These are phyloP conservation scores for Drosophila borealis DNA, from an alignment of 2,888 invertebrate species.

Conservation along the genomic window DNA sequence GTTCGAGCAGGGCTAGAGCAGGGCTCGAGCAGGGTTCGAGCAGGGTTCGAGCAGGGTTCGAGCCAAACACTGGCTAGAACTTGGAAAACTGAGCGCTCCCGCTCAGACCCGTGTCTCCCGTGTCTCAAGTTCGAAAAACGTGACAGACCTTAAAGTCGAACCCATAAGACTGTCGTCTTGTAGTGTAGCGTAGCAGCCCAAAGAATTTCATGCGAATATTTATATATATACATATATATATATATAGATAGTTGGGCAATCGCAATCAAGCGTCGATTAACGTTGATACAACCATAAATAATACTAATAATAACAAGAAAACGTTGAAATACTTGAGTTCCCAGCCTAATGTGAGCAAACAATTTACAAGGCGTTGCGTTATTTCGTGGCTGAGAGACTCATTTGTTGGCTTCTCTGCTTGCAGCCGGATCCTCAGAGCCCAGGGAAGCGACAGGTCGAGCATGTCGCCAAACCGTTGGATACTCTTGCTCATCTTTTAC, in stretches of 20 bases:
- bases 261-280: slow-evolving; percentile 71
- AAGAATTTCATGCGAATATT: slow-evolving; percentile 15
- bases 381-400: background rate
- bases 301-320: slow-evolving; percentile 37
- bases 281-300: slow-evolving; percentile 61
- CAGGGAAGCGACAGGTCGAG: slow-evolving; percentile 56
- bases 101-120: background rate
- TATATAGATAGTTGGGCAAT: slow-evolving; percentile 64
- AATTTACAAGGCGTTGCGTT: slow-evolving; percentile 31
- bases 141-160: background rate
- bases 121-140: background rate
- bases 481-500: slow-evolving; percentile 90
- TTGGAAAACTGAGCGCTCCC: background rate
- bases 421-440: slow-evolving; percentile 25
- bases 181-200: slow-evolving; percentile 8
- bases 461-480: slow-evolving; percentile 93
- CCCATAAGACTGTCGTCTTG: slow-evolving; percentile 18
- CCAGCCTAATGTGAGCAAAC: slow-evolving; percentile 30
- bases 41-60: background rate
- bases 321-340: slow-evolving; percentile 32
- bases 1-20: too few relatives aligned
- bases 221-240: slow-evolving; percentile 5
- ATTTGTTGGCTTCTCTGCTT: slow-evolving; percentile 16
- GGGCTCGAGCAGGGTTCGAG: too few relatives aligned
- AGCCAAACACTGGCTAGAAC: background rate